Conservation (phyloP, 2,797 vertebrate species). For the Otus scops region DNA sequence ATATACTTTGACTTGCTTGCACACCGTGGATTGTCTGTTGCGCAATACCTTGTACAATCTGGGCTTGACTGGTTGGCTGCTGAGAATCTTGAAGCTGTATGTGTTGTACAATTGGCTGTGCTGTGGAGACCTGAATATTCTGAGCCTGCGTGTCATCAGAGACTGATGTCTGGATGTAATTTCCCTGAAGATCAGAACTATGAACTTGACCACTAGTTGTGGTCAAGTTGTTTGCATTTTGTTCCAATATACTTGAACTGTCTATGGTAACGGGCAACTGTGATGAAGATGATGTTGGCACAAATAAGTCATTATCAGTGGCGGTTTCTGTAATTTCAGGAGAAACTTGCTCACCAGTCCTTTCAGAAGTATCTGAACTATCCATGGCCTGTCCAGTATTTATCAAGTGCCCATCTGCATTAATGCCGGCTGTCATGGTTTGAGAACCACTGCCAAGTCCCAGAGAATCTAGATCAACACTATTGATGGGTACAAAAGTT, state of each 20-base stretch:
- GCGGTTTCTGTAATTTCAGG: constrained; percentile 89
- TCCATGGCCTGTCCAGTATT: constrained; percentile 87
- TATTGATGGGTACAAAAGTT: constrained; percentile 98
- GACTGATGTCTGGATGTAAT: constrained; percentile 85
- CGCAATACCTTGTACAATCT: constrained; percentile 89
- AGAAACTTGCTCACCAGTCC: constrained; percentile 88
- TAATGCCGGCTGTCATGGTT: constrained; percentile 96
- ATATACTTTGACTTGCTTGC: constrained; percentile 83
- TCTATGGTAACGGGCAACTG: constrained; percentile 88
- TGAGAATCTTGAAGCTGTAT: constrained; percentile 95
- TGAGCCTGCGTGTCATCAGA: constrained; percentile 89
- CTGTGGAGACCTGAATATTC: constrained; percentile 88
- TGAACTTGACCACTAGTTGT: constrained; percentile 87
- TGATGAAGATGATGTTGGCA: constrained; percentile 93
- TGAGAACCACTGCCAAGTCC: constrained; percentile 93
- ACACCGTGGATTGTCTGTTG: constrained; percentile 84
- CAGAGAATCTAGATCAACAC: constrained; percentile 96
- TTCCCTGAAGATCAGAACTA: constrained; percentile 89
- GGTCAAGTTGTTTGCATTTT: constrained; percentile 83
- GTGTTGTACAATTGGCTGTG: constrained; percentile 87
- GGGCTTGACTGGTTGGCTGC: constrained; percentile 88
- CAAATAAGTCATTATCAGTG: constrained; percentile 91
- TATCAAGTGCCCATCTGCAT: constrained; percentile 97
- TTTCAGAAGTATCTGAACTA: constrained; percentile 87
- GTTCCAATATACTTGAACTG: constrained; percentile 89